Percentiles rank a stretch among this genome's conserved stretches.
Conservation (phyloP, 1,140 invertebrate genomes). For the Aphidius ervi region DNA sequence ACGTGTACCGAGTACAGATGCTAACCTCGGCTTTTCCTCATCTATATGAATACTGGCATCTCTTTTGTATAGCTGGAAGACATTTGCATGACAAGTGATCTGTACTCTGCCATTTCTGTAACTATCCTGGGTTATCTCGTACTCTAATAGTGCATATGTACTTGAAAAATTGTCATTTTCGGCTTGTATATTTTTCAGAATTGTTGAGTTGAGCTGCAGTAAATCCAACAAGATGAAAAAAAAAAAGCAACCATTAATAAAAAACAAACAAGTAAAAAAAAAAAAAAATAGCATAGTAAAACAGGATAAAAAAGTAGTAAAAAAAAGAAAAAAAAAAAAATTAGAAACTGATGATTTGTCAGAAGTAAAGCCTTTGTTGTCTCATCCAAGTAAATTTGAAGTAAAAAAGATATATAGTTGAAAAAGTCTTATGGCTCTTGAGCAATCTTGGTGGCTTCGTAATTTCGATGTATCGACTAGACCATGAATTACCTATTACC, state of each 20-base stretch:
- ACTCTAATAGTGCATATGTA: conserved; percentile 48
- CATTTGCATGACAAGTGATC: conserved; percentile 60
- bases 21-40: conserved; percentile 63
- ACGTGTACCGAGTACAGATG: conserved; percentile 63
- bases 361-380: too few species aligned
- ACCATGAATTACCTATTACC: background rate
- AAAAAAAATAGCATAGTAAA: conserved; percentile 1
- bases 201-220: conserved; percentile 43
- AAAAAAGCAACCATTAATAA: background rate
- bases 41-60: conserved; percentile 55
- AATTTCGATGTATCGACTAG: conserved; percentile 11
- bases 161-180: conserved; percentile 44
- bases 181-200: conserved; percentile 42
- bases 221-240: conserved; percentile 19
- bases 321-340: background rate
- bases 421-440: background rate
- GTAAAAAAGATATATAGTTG: too few species aligned
- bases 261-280: background rate
- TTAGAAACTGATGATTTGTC: background rate
- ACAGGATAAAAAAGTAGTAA: background rate
- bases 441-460: background rate
- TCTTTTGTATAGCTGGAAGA: conserved; percentile 59
- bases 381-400: too few species aligned
- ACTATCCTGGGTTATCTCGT: conserved; percentile 57
- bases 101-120: conserved; percentile 60